Percentiles rank a stretch among this genome's conserved stretches.
phyloP scores from a whole-genome alignment of 2,888 invertebrate species.

The Crepidodera aurea region DNA sequence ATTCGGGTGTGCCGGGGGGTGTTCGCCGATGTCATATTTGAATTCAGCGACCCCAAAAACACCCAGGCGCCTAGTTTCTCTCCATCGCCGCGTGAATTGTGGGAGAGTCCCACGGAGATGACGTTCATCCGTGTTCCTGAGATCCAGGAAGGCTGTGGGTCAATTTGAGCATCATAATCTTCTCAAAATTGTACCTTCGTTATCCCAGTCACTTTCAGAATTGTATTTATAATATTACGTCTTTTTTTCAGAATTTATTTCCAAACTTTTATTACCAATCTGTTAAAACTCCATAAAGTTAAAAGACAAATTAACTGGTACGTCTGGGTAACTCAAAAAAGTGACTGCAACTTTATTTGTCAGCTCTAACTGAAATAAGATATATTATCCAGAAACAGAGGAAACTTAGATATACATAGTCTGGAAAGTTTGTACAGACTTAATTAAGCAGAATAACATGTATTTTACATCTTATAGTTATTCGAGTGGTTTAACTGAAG shows the following conservation, averaged over 20 bases:
- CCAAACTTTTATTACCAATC: not conserved
- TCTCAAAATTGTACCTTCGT: too few relatives aligned
- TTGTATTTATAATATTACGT: too few relatives aligned
- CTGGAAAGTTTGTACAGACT: constrained; percentile 7
- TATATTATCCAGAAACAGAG: not conserved
- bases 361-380: constrained; percentile 5
- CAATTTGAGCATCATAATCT: too few relatives aligned
- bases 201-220: too few relatives aligned
- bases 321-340: not conserved
- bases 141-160: too few relatives aligned
- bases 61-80: constrained; percentile 3
- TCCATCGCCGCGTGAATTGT: constrained; percentile 3
- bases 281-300: not conserved
- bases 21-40: not conserved
- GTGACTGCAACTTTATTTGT: not conserved
- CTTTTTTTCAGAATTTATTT: too few relatives aligned
- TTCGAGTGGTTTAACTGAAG: constrained; percentile 3
- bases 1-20: not conserved
- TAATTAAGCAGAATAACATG: constrained; percentile 19
- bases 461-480: constrained; percentile 18
- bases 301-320: not conserved
- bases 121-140: not conserved
- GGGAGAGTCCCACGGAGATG: constrained; percentile 11
- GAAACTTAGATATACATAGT: not conserved
- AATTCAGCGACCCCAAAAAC: not conserved